A percentile compares a stretch with the other conserved stretches of the same genome.
Conservation (phyloP, 2,888 invertebrate species). For the Elegia similella region DNA sequence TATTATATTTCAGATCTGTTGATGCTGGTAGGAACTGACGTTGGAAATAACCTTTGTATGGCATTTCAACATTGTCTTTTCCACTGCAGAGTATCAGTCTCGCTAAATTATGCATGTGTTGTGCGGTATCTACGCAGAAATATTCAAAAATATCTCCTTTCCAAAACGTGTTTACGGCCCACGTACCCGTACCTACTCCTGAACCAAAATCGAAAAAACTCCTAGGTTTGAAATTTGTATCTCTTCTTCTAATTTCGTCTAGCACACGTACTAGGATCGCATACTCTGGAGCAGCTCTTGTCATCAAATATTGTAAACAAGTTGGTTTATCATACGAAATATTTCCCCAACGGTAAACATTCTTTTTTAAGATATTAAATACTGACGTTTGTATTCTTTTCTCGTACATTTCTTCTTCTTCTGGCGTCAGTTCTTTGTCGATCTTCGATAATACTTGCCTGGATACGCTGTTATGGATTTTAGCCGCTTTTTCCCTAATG, state of each 20-base stretch:
- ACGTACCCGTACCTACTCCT: conserved; percentile 92
- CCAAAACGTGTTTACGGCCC: conserved; percentile 92
- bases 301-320: conserved; percentile 86
- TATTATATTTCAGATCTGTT: conserved; percentile 84
- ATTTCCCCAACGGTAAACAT: conserved; percentile 88
- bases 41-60: conserved; percentile 85
- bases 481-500: conserved; percentile 63
- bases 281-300: conserved; percentile 88
- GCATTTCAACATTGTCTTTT: conserved; percentile 81
- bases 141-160: conserved; percentile 87
- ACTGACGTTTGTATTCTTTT: conserved; percentile 78
- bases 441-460: conserved; percentile 49
- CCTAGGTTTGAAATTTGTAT: conserved; percentile 86
- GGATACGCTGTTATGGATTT: conserved; percentile 60
- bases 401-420: conserved; percentile 63
- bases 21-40: conserved; percentile 91
- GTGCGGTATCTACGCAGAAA: conserved; percentile 91
- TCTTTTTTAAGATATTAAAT: conserved; percentile 79
- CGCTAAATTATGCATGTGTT: conserved; percentile 91
- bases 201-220: conserved; percentile 95
- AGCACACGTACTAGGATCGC: conserved; percentile 86
- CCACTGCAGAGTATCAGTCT: conserved; percentile 86
- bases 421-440: conserved; percentile 41
- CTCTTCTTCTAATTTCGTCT: conserved; percentile 85
- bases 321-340: conserved; percentile 85